Percentiles rank a stretch among this genome's conserved stretches.
phyloP scores from a whole-genome alignment of 2,888 invertebrate genomes.

The Deladenus siricidicola region DNA sequence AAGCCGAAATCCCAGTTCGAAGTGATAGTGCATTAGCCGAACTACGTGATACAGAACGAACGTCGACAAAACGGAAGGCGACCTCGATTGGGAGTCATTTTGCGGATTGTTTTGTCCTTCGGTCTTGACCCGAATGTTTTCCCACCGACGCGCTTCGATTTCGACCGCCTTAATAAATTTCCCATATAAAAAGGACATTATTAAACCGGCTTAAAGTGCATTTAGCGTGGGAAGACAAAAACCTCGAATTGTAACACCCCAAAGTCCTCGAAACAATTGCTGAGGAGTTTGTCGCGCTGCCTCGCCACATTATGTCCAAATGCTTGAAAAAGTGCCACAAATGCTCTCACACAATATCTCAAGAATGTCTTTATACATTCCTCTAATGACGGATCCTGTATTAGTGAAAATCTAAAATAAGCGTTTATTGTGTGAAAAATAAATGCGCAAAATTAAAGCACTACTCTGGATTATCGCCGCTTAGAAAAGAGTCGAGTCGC shows the following conservation, averaged over 20 bases:
- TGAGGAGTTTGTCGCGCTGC: constrained; percentile 66
- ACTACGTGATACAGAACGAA: constrained; percentile 91
- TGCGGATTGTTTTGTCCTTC: background rate
- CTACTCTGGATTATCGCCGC: constrained; percentile 12
- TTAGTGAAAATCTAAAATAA: background rate
- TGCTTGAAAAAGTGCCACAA: constrained; percentile 63
- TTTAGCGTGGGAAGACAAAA: no score
- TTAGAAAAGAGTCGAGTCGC: background rate
- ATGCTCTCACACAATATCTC: constrained; percentile 60
- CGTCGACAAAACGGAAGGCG: constrained; percentile 57
- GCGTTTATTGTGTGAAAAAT: no score
- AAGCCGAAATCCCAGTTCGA: constrained; percentile 84
- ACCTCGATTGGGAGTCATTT: constrained; percentile 53
- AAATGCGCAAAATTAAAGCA: background rate
- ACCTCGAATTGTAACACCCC: constrained; percentile 7
- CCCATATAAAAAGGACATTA: background rate
- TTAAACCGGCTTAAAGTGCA: no score
- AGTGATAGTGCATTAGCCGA: constrained; percentile 82
- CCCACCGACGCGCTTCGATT: constrained; percentile 5
- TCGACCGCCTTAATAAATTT: constrained; percentile 5
- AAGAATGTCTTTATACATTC: background rate
- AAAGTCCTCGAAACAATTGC: constrained; percentile 13
- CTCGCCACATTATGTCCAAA: constrained; percentile 90
- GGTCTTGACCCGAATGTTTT: no score
- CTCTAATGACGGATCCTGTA: background rate